phyloP scores from a whole-genome alignment of 2,797 vertebrate species.

The Loriculus beryllinus region DNA sequence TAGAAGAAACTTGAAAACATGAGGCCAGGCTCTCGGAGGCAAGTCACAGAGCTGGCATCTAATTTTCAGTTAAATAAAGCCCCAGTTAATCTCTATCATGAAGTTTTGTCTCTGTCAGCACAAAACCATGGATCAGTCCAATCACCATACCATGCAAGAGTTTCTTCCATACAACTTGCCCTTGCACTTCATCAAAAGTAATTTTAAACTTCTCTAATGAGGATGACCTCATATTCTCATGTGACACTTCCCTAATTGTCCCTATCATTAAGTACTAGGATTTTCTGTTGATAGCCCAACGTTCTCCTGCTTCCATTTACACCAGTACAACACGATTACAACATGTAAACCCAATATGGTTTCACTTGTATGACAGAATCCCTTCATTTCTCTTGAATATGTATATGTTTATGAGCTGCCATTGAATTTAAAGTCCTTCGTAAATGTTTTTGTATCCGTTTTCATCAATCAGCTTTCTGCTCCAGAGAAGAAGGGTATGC shows the following conservation, averaged over 20 bases:
- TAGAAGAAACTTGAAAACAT: background rate
- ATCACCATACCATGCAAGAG: background rate
- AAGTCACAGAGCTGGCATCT: background rate
- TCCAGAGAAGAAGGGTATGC: background rate
- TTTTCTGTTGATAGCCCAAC: background rate
- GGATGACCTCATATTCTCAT: background rate
- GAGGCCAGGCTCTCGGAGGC: background rate
- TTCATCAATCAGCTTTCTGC: background rate
- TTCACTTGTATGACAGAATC: background rate
- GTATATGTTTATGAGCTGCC: background rate
- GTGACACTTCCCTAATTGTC: background rate
- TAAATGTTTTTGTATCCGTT: background rate
- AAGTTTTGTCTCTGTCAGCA: conserved; percentile 12
- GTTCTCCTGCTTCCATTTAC: background rate
- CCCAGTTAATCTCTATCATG: background rate
- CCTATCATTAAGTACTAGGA: background rate
- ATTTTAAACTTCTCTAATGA: conserved; percentile 45
- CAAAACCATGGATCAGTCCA: background rate
- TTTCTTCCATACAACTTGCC: background rate
- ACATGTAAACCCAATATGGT: background rate
- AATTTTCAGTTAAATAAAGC: conserved; percentile 22
- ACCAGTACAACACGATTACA: background rate
- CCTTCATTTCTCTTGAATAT: background rate
- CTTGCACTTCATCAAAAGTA: background rate
- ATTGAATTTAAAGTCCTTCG: background rate